A percentile compares a stretch with the other conserved stretches of the same genome.
phyloP scores from a whole-genome alignment of 1,140 invertebrate genomes.

The Bursaphelenchus mucronatus region DNA sequence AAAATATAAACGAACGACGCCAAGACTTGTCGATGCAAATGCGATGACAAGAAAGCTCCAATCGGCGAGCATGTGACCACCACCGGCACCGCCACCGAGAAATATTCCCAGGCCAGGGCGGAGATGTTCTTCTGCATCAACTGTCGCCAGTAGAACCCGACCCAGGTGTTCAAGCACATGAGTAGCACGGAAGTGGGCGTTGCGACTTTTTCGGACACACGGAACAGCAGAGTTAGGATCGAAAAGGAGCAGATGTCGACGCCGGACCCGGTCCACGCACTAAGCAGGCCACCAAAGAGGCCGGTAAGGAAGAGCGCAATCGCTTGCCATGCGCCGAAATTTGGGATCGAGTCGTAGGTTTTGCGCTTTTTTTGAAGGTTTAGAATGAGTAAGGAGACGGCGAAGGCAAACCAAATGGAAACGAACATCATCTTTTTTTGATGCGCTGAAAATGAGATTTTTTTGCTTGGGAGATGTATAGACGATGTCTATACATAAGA shows the following conservation, averaged over 20 bases:
- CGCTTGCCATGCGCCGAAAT: conserved; percentile 43
- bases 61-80: conserved; percentile 39
- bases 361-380: conserved; percentile 49
- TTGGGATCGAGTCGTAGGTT: conserved; percentile 44
- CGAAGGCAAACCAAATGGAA: conserved; percentile 57
- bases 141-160: conserved; percentile 48
- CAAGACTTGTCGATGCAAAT: conserved; percentile 48
- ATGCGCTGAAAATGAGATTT: conserved; percentile 7
- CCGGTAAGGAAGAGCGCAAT: conserved; percentile 45
- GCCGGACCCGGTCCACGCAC: conserved; percentile 29
- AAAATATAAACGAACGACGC: conserved; percentile 47
- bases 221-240: conserved; percentile 40
- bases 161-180: conserved; percentile 46
- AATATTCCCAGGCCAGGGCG: conserved; percentile 40
- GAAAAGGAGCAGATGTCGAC: conserved; percentile 42
- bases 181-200: conserved; percentile 50
- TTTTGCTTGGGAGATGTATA: neutral
- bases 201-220: conserved; percentile 49
- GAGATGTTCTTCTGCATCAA: conserved; percentile 36
- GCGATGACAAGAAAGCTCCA: conserved; percentile 44
- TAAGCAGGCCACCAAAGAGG: conserved; percentile 45
- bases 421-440: conserved; percentile 59
- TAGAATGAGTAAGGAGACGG: conserved; percentile 47
- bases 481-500: too few relatives aligned
- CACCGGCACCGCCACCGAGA: conserved; percentile 32